phyloP scores from a whole-genome alignment of 2,797 vertebrate genomes.

The Otolemur crassicaudatus region DNA sequence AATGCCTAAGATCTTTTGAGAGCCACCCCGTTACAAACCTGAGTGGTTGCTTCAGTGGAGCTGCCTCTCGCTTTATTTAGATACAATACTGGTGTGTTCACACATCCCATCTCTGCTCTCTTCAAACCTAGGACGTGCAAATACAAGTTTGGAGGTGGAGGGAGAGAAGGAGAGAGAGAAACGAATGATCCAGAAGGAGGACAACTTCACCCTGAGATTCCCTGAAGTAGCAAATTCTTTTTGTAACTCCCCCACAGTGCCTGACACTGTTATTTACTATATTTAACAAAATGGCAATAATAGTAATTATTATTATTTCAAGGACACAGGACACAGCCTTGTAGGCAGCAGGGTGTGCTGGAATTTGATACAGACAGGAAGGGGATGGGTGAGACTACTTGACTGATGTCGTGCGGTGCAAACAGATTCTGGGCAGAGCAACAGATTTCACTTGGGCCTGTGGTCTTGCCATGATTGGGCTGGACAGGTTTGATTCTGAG shows the following conservation, averaged over 20 bases:
- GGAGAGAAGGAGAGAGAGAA: too few relatives aligned
- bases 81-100: neutral
- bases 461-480: neutral
- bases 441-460: neutral
- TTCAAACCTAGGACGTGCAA: neutral
- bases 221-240: slow-evolving; percentile 24
- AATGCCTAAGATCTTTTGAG: neutral
- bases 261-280: neutral
- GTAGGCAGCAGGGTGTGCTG: neutral
- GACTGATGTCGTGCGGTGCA: neutral
- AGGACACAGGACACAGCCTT: neutral
- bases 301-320: neutral
- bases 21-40: neutral
- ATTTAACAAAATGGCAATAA: slow-evolving; percentile 32
- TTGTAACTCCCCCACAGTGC: neutral
- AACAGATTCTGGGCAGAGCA: slow-evolving; percentile 3
- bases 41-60: neutral
- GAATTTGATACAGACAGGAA: slow-evolving; percentile 36
- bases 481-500: neutral
- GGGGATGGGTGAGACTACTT: neutral
- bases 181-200: neutral
- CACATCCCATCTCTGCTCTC: neutral
- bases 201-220: neutral
- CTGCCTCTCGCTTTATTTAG: neutral
- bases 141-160: neutral